These are phyloP conservation scores for Hippopotamyrus pictus DNA, from an alignment of 2,797 vertebrate genomes.

Conservation along the genomic window DNA sequence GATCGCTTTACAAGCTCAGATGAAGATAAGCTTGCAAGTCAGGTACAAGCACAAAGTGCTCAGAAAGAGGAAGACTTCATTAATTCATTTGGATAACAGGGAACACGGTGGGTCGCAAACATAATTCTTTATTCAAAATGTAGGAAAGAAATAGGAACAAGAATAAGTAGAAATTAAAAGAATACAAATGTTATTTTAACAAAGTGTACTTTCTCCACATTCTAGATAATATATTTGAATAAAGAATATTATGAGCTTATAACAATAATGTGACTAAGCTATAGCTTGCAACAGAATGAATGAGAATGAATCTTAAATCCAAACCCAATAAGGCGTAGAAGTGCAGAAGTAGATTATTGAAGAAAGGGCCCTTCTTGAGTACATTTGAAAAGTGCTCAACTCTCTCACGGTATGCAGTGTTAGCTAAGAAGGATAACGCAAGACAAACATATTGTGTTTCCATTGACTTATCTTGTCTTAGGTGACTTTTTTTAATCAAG, in stretches of 20 bases:
- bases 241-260: slow-evolving; percentile 14
- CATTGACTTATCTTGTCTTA: background rate
- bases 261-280: background rate
- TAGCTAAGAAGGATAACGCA: background rate
- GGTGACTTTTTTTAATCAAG: background rate
- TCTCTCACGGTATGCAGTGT: background rate
- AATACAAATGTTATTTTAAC: background rate
- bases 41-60: background rate
- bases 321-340: slow-evolving; percentile 12
- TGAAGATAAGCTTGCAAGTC: background rate
- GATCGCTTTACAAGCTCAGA: background rate
- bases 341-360: background rate
- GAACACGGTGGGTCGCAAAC: background rate
- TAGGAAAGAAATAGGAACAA: background rate
- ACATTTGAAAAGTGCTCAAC: slow-evolving; percentile 15
- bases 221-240: background rate
- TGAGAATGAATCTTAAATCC: slow-evolving; percentile 18
- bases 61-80: background rate
- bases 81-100: background rate
- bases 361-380: slow-evolving; percentile 23
- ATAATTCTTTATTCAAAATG: background rate
- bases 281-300: slow-evolving; percentile 18
- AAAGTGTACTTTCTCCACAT: slow-evolving; percentile 14
- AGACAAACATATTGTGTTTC: background rate
- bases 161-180: background rate